A percentile compares a stretch with the other conserved stretches of the same genome.
These are phyloP conservation scores for Platyscelio sp. DNA, from an alignment of 2,888 invertebrate genomes.

Conservation along the genomic window DNA sequence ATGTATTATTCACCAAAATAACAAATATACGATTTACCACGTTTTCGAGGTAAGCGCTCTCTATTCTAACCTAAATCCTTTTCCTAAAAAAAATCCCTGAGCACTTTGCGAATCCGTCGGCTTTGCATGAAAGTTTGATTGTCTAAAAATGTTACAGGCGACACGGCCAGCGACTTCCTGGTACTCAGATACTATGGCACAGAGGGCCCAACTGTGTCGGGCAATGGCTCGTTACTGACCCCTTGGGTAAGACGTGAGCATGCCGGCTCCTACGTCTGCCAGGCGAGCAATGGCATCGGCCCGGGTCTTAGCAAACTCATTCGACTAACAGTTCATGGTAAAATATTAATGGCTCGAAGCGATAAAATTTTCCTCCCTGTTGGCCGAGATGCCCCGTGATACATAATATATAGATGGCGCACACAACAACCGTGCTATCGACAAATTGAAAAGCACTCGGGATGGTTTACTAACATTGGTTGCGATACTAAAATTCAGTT, in stretches of 20 bases:
- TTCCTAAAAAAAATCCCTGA: not conserved
- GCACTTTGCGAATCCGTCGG: conserved; percentile 5
- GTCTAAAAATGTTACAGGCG: conserved; percentile 77
- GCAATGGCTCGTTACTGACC: conserved; percentile 87
- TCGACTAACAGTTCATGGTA: conserved; percentile 88
- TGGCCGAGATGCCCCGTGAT: conserved; percentile 18
- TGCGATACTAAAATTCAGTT: no score
- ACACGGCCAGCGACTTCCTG: conserved; percentile 86
- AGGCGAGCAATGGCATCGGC: conserved; percentile 88
- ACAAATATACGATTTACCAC: no score
- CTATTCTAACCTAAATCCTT: no score
- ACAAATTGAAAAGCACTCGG: conserved; percentile 48
- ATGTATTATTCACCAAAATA: no score
- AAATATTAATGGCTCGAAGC: conserved; percentile 77
- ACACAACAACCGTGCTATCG: conserved; percentile 30
- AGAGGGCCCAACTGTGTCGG: conserved; percentile 83
- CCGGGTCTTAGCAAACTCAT: conserved; percentile 88
- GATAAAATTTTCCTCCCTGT: conserved; percentile 56
- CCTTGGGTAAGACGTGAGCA: conserved; percentile 86
- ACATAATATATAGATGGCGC: conserved; percentile 39
- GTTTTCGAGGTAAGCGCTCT: no score
- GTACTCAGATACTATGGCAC: conserved; percentile 86
- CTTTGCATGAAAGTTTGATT: conserved; percentile 26
- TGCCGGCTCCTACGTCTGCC: conserved; percentile 87
- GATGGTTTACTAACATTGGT: conserved; percentile 26